Conservation (phyloP, 1,140 invertebrate genomes). For the Neocloeon triangulifer region DNA sequence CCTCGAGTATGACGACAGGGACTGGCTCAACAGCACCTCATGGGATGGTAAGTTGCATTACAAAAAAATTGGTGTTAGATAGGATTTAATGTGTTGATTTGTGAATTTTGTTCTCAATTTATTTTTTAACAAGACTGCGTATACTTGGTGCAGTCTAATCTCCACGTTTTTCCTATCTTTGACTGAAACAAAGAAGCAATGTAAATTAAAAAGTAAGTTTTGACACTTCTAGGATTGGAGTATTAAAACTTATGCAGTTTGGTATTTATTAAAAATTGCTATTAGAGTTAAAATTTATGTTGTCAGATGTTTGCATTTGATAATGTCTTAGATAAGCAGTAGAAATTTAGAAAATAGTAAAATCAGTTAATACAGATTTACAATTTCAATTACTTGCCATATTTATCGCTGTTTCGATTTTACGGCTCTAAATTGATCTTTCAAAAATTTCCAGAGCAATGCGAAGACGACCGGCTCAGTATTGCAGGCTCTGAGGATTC, state of each 20-base stretch:
- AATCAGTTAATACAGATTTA: too few relatives aligned
- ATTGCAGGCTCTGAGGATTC: background rate
- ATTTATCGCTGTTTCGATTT: background rate
- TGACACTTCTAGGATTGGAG: too few relatives aligned
- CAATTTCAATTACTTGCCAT: too few relatives aligned
- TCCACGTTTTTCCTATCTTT: background rate
- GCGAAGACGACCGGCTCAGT: background rate
- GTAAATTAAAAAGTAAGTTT: too few relatives aligned
- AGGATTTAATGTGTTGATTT: too few relatives aligned
- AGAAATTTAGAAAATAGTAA: too few relatives aligned
- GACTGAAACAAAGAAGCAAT: background rate
- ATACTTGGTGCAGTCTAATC: background rate
- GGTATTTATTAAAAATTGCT: too few relatives aligned
- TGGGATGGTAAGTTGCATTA: background rate
- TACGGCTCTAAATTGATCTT: background rate
- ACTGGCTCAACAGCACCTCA: conserved; percentile 21
- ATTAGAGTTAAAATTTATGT: too few relatives aligned
- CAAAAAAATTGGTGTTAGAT: background rate
- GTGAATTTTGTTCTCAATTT: background rate
- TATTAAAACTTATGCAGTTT: too few relatives aligned
- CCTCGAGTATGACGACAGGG: conserved; percentile 20
- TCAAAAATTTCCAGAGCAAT: background rate
- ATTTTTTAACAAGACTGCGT: background rate
- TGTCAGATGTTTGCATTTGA: too few relatives aligned
- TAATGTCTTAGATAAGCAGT: too few relatives aligned